phyloP scores from a whole-genome alignment of 2,888 invertebrate genomes.

The Melanophora roralis region DNA sequence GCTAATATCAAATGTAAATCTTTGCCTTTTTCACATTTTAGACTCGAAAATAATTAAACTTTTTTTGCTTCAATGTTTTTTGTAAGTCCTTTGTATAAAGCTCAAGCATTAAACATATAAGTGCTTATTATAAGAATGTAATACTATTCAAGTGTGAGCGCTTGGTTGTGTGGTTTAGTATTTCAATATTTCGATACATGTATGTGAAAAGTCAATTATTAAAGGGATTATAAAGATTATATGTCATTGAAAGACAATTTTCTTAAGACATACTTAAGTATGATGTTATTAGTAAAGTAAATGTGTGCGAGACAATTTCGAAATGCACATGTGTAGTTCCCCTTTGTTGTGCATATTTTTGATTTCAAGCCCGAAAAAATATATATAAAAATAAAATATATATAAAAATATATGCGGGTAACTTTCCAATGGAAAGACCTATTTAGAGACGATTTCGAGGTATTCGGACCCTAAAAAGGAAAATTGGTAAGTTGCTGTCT shows the following conservation, averaged over 20 bases:
- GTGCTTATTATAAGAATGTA: not conserved
- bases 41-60: too few species aligned
- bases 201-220: constrained; percentile 50
- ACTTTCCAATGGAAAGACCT: too few species aligned
- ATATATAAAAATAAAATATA: too few species aligned
- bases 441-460: too few species aligned
- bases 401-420: too few species aligned
- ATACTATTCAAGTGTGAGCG: constrained; percentile 3
- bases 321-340: not conserved
- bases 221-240: constrained; percentile 40
- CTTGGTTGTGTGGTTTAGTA: constrained; percentile 22
- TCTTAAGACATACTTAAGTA: constrained; percentile 13
- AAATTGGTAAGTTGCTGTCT: too few species aligned
- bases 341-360: not conserved
- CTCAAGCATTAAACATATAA: constrained; percentile 15
- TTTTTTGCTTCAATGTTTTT: constrained; percentile 10
- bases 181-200: not conserved
- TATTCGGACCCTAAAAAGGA: too few species aligned
- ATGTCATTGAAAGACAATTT: constrained; percentile 35
- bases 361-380: too few species aligned
- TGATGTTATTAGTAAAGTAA: not conserved
- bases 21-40: too few species aligned
- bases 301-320: not conserved
- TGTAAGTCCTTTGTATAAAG: not conserved
- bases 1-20: too few species aligned